Evolutionary conservation across 2,888 invertebrate genomes (phyloP).

Genomic region (Xestobium rufovillosum): DNA sequence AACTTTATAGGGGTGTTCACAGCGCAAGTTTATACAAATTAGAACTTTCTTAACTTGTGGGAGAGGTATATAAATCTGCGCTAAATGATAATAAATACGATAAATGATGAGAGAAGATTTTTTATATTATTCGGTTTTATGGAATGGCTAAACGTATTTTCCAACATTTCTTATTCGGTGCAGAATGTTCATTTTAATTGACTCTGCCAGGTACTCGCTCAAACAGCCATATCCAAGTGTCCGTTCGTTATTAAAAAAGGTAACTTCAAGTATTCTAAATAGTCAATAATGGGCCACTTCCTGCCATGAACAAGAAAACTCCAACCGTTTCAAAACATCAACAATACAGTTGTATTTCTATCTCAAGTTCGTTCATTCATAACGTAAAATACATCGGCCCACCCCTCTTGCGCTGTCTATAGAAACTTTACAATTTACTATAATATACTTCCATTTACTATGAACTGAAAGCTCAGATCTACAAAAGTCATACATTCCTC

Average conservation of each 20-base stretch:
- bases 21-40: no score
- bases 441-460: not conserved
- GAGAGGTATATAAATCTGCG: no score
- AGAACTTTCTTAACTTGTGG: no score
- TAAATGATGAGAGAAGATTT: no score
- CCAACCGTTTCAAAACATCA: conserved; percentile 23
- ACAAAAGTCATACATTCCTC: conserved; percentile 1
- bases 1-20: no score
- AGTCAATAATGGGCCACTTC: conserved; percentile 31
- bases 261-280: conserved; percentile 23
- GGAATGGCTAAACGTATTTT: no score
- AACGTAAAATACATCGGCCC: not conserved
- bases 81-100: no score
- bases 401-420: not conserved
- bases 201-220: no score
- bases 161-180: no score
- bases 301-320: conserved; percentile 25
- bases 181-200: no score
- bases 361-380: not conserved
- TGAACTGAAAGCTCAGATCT: not conserved
- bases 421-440: conserved; percentile 1
- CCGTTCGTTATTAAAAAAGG: conserved; percentile 6
- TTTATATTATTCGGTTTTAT: no score
- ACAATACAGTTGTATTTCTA: conserved; percentile 22
- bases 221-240: no score